phyloP scores from a whole-genome alignment of 2,797 vertebrate species.

The Trichosurus vulpecula region DNA sequence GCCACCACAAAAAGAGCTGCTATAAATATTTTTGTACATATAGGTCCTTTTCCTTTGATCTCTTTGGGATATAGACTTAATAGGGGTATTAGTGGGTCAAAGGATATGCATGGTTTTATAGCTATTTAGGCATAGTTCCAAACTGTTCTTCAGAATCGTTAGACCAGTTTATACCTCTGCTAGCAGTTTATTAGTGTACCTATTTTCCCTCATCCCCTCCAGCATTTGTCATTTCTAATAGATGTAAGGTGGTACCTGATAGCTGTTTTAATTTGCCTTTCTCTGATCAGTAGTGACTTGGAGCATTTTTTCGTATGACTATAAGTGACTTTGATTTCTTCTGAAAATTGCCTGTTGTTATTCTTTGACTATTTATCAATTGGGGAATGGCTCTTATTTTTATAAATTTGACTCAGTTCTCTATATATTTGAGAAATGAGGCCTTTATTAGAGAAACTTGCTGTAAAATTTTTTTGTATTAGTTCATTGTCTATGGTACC shows the following conservation, averaged over 20 bases:
- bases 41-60: background rate
- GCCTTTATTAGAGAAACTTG: background rate
- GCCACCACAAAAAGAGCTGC: background rate
- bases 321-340: background rate
- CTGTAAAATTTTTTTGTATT: background rate
- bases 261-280: background rate
- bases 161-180: background rate
- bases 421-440: background rate
- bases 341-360: background rate
- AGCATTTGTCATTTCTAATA: background rate
- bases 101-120: background rate
- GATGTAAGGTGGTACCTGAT: background rate
- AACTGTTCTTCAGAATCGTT: background rate
- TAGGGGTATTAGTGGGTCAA: background rate
- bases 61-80: background rate
- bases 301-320: background rate
- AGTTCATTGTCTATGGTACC: background rate
- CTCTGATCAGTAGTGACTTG: background rate
- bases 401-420: background rate
- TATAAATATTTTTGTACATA: background rate
- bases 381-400: background rate
- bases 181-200: background rate
- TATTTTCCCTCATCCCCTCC: background rate
- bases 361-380: background rate
- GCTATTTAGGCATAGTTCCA: background rate